A percentile compares a stretch with the other conserved stretches of the same genome.
These are phyloP conservation scores for Lepidurus packardi DNA, from an alignment of 1,140 invertebrate genomes.

Conservation along the genomic window DNA sequence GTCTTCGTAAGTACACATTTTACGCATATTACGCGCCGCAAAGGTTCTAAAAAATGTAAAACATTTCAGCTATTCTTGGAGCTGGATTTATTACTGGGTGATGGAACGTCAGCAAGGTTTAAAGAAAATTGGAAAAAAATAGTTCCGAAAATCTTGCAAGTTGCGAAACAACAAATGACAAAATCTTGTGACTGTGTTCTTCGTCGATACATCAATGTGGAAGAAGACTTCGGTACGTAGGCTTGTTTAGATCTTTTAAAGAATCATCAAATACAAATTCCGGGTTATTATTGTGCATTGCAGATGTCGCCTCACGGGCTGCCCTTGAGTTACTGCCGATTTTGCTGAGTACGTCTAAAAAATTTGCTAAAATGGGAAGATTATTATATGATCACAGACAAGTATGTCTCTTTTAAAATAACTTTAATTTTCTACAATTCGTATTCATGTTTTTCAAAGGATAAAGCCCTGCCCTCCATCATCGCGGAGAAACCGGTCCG, in stretches of 20 bases:
- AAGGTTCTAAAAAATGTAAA: not conserved
- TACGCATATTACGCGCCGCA: not conserved
- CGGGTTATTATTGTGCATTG: not conserved
- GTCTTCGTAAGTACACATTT: not conserved
- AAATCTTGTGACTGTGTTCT: not conserved
- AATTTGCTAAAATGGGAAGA: not conserved
- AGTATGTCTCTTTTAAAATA: constrained; percentile 1
- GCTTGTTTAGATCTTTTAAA: not conserved
- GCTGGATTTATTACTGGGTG: not conserved
- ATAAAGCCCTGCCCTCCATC: not conserved
- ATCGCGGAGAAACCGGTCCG: not conserved
- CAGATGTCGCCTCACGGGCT: not conserved
- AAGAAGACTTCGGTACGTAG: constrained; percentile 1
- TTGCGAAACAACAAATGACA: constrained; percentile 1
- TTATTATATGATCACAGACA: not conserved
- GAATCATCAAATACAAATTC: not conserved
- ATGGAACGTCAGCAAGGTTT: not conserved
- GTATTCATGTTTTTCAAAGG: not conserved
- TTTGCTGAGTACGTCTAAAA: not conserved
- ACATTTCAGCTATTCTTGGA: not conserved
- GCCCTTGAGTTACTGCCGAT: not conserved
- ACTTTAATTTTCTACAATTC: not conserved
- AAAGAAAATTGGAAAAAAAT: constrained; percentile 1
- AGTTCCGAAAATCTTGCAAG: constrained; percentile 5
- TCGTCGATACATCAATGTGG: not conserved